Base-by-base conservation (phyloP, 2,113 vertebrate genomes). In the Myiagra hebetior region DNA sequence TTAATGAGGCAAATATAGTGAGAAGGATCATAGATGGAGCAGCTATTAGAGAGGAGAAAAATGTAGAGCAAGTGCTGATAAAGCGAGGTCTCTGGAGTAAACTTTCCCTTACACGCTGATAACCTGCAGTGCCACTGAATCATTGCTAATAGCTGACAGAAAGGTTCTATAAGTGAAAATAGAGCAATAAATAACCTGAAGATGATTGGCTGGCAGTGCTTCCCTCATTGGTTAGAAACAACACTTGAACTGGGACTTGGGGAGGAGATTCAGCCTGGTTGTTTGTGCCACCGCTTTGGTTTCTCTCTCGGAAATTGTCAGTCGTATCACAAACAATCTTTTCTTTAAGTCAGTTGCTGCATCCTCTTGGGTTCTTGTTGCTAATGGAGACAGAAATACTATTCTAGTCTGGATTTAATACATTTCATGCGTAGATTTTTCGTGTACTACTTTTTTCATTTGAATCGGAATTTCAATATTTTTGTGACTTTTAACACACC, bases 381-480 rank as follows among this genome's bases (percentile, higher is more conserved):
- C 96, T 97, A 97, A 97, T 94, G 87, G 97, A 97, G 97, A 98
- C 97, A 97, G 95, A 98, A 98, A 96, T 97, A 96, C 97, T 93
- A 53, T 93, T 96, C 93, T 96, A 94, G 91, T 96, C 97, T 98
- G 96, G 94, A 97, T 97, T 97, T 97, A 98, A 97, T 97, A 95
- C 76, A 91, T 97, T 97, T 97, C 95, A 96, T 76, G 44, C 96
- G 97, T 68, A 97, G 96, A 96, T 96, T 96, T 89, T 95, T 96
- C 13, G 21, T 64, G 50, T 33, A 69, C 64, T 89, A 70, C 94
- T 91, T 93, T 94, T 97, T 96, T 97, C 89, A 91, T 92, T 83
- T 97, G 88, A 97, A 95, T 96, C 27, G 69, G 91, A 96, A 97
- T 96, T 98, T 97, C 97, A 97, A 93, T 87, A 77, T 87, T 96